Conservation (phyloP, 2,888 invertebrate genomes). For the Ditula angustiorana region DNA sequence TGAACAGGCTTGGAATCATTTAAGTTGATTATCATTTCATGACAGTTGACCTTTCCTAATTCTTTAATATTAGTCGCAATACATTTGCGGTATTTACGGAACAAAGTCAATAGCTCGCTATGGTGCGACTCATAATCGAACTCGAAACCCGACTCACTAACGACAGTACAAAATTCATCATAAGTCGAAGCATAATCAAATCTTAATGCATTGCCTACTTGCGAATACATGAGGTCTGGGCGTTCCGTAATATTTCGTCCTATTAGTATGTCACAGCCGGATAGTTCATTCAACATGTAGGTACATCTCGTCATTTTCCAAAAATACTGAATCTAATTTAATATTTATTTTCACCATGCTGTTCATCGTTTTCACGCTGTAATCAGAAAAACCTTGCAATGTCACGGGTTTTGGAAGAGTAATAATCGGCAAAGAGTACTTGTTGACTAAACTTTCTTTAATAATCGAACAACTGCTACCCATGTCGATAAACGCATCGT, state of each 20-base stretch:
- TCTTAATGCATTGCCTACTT: not conserved
- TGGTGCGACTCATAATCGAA: not conserved
- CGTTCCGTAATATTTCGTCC: conserved; percentile 5
- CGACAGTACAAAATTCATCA: not conserved
- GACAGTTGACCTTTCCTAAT: not conserved
- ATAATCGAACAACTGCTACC: conserved; percentile 9
- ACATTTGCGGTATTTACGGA: not conserved
- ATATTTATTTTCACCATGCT: not conserved
- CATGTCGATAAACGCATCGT: conserved; percentile 7
- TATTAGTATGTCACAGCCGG: conserved; percentile 6
- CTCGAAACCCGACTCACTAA: not conserved
- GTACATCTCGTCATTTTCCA: not conserved
- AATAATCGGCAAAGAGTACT: no score
- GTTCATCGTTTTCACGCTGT: not conserved
- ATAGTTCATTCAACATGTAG: not conserved
- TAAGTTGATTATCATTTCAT: conserved; percentile 5
- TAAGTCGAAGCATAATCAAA: not conserved
- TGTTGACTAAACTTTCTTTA: no score
- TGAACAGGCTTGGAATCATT: not conserved
- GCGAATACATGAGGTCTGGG: not conserved
- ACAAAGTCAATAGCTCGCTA: not conserved
- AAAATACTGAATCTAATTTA: conserved; percentile 1
- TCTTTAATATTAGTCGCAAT: conserved; percentile 3
- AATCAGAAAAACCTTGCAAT: conserved; percentile 4
- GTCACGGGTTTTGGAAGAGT: not conserved